A percentile compares a stretch with the other conserved stretches of the same genome.
phyloP scores from a whole-genome alignment of 2,888 invertebrate species.

The Diloba caeruleocephala region DNA sequence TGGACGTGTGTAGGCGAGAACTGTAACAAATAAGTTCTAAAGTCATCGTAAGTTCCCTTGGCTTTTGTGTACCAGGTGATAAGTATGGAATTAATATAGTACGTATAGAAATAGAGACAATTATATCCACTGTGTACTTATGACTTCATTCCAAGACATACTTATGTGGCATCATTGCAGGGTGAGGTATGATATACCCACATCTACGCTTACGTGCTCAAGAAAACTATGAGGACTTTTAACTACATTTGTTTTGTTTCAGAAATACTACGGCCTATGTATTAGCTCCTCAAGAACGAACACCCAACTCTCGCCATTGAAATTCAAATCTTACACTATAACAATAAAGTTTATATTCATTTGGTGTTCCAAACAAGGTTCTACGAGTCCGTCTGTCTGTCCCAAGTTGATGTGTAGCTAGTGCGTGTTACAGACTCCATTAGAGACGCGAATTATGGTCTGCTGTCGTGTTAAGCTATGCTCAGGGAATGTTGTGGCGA shows the following conservation, averaged over 20 bases:
- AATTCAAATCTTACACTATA: conserved; percentile 38
- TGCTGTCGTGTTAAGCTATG: conserved; percentile 73
- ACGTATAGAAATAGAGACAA: too few species aligned
- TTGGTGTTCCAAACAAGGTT: conserved; percentile 46
- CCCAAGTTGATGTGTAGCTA: conserved; percentile 77
- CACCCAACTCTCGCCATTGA: conserved; percentile 34
- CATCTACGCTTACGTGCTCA: too few species aligned
- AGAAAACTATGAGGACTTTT: neutral
- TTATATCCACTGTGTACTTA: too few species aligned
- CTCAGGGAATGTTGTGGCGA: conserved; percentile 66
- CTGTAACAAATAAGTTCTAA: too few species aligned
- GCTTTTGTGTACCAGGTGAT: too few species aligned
- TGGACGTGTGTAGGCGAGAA: too few species aligned
- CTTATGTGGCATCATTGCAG: too few species aligned
- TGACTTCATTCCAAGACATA: too few species aligned
- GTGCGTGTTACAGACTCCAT: conserved; percentile 84
- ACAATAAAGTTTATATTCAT: conserved; percentile 59
- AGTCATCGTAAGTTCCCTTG: too few species aligned
- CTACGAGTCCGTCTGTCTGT: conserved; percentile 69
- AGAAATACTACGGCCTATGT: conserved; percentile 33
- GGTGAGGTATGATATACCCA: too few species aligned
- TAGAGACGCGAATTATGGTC: conserved; percentile 78
- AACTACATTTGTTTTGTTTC: neutral
- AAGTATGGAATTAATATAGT: too few species aligned
- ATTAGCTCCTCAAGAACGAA: conserved; percentile 51